Conservation (phyloP, 2,113 vertebrate genomes). For the Baryphthengus martii region DNA sequence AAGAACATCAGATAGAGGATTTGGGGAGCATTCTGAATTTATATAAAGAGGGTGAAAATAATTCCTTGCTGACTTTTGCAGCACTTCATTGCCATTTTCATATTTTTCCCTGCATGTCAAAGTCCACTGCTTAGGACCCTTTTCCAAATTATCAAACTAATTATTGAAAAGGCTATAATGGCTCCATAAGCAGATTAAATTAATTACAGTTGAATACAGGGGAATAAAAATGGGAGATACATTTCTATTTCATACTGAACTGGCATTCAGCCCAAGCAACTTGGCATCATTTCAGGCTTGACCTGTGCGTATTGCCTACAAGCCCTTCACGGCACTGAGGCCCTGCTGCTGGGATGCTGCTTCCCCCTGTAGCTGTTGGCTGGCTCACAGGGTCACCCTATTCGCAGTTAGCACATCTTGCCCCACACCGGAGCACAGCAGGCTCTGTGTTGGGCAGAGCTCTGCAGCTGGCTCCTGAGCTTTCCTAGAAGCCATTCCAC, state of each 20-base stretch:
- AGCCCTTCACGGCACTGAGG: neutral
- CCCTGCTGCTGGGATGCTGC: neutral
- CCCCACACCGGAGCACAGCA: neutral
- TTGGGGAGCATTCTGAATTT: neutral
- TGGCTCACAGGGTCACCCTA: neutral
- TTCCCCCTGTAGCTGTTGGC: neutral
- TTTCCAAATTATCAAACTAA: neutral
- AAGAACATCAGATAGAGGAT: neutral
- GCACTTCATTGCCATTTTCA: neutral
- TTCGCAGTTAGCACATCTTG: neutral
- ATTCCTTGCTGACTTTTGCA: neutral
- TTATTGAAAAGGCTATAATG: neutral
- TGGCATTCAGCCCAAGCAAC: neutral
- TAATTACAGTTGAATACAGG: neutral
- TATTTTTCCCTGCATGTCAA: neutral
- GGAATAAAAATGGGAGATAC: fast-evolving
- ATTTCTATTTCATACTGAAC: neutral
- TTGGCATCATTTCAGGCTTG: neutral
- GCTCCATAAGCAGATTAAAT: neutral
- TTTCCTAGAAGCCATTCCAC: neutral
- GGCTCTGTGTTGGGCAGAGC: neutral
- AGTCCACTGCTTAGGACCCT: neutral
- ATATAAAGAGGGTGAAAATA: neutral
- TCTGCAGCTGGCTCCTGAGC: neutral
- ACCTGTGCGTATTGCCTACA: fast-evolving